Evolutionary conservation across 2,797 vertebrate genomes (phyloP).

Genomic region (Siniperca scherzeri): DNA sequence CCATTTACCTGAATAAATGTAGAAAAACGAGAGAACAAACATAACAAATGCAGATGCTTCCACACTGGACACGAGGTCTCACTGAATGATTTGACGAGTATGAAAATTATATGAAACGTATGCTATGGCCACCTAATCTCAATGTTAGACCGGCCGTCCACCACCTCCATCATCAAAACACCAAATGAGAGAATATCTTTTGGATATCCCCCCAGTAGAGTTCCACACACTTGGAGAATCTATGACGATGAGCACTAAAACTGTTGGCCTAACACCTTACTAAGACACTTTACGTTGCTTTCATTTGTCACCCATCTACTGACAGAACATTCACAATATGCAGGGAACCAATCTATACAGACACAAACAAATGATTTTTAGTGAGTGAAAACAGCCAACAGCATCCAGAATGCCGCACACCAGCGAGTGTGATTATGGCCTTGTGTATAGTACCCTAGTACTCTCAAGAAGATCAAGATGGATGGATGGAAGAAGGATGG

Average conservation of each 20-base stretch:
- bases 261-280: neutral
- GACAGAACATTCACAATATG: neutral
- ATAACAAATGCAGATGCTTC: too few species aligned
- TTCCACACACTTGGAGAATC: neutral
- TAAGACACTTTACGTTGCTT: neutral
- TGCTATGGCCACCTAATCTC: too few species aligned
- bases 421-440: slow-evolving; percentile 84
- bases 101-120: neutral
- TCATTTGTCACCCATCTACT: neutral
- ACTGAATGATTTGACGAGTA: neutral
- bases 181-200: neutral
- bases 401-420: slow-evolving; percentile 46
- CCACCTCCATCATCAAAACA: neutral
- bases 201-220: neutral
- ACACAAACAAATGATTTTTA: neutral
- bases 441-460: slow-evolving; percentile 68
- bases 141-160: neutral
- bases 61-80: neutral
- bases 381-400: neutral
- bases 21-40: too few species aligned
- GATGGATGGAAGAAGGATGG: slow-evolving; percentile 54
- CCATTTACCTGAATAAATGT: too few species aligned
- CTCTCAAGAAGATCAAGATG: slow-evolving; percentile 81
- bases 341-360: neutral
- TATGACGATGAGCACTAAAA: neutral